Base-by-base conservation (phyloP, 1,140 invertebrate genomes). In the Drosophila grimshawi region DNA sequence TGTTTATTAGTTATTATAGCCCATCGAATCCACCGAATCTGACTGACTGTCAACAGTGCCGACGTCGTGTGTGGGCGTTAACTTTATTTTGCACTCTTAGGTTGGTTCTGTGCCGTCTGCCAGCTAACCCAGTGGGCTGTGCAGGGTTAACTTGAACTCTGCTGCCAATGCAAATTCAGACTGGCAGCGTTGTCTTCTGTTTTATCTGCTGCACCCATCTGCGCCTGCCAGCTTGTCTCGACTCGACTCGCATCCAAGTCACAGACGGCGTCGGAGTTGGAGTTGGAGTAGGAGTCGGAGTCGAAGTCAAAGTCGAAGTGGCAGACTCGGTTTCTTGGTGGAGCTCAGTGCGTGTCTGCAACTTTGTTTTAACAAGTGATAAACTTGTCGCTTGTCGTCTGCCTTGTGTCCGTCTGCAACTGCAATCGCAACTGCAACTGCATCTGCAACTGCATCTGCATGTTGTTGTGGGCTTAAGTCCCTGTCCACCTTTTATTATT, bases 351-450 rank as follows among this genome's bases (percentile, higher is more conserved):
- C 81, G 60, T 78, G 77, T 85, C 73, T 70, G 46, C 75, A 63
- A 55, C 63, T 68, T 63, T 51, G 76, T 79, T 63, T 77, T 68
- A 71, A 56, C 68, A 83, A 80, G 83, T 80, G 82, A 86, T 86
- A 86, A 86, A 86, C 82, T 88, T 86, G 83, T 86, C 85, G 82
- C 82, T 83, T 86, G 82, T 86, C 82, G 45, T 77, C 77, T 62
- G 69, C 63, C 59, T 51, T n/a, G 10, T 39, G 48, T 43, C 10
- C 37, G 60, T 49, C 51, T 70, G 41, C 10, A 19, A 11, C n/a
- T 43, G 39, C 39, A 43, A 7, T 19, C 19, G 19, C 19, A 19
- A 19, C 45, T 41, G 35, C 8, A 29, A 19, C 39, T 55, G 27
- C 35, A 6, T 37, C 45, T 41, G 35, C 8, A 29, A 19, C 39